Base-by-base conservation (phyloP, 2,888 invertebrate genomes). In the Congeria kusceri region DNA sequence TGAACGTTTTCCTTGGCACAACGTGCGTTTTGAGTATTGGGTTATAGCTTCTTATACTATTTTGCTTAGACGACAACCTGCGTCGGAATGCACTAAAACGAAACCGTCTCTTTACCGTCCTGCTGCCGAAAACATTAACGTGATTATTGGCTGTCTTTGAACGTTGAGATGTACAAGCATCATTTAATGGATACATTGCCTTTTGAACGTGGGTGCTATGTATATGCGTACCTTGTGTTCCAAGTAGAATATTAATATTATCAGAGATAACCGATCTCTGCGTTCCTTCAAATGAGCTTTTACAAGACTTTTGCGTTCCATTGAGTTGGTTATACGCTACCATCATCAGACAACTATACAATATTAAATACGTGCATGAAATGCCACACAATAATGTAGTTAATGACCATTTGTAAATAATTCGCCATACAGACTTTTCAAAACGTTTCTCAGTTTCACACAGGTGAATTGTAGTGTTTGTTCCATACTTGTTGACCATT, bases 221-320 rank as follows among this genome's bases (percentile, higher is more conserved):
- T n/a, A n/a, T n/a, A n/a, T n/a, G n/a, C n/a, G n/a, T n/a, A n/a
- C n/a, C n/a, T n/a, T n/a, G n/a, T n/a, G n/a, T n/a, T n/a, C n/a
- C n/a, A n/a, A n/a, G n/a, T n/a, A n/a, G n/a, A n/a, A n/a, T n/a
- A n/a, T n/a, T n/a, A n/a, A n/a, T n/a, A n/a, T n/a, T n/a, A n/a
- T 82, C 82, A 47, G 75, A 82, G 4, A 72, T 53, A 25, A 75
- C 82, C 15, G 82, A 78, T 47, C 77, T 77, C 25, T 58, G 78
- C 5, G 75, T 64, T 29, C 68, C 75, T 23, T 82, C 78, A 58
- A 69, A 82, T 23, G 76, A 72, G 29, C 72, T 75, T 18, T 44
- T 44, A 18, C 72, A 63, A 9, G 32, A 20, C 23, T 23, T 32
- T 1, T 69, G 63, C 32, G 70, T 77, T 13, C 47, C 53, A 23